Evolutionary conservation across 2,888 invertebrate genomes (phyloP).

Genomic region (Aspidiotus rigidus): DNA sequence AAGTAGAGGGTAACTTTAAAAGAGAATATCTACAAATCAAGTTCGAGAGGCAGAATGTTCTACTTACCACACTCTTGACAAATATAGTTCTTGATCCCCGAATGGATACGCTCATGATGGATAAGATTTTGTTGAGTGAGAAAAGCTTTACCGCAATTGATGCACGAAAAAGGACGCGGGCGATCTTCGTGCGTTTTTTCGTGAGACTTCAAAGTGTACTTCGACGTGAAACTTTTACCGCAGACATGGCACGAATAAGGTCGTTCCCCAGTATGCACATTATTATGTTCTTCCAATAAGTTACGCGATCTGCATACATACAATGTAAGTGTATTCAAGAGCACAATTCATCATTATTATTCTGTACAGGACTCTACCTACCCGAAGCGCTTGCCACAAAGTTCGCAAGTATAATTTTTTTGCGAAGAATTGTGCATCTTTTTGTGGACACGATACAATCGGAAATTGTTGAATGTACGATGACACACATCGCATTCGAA

Average conservation of each 20-base stretch:
- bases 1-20: background rate
- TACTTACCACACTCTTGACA: constrained; percentile 56
- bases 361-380: constrained; percentile 38
- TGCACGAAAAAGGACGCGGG: constrained; percentile 60
- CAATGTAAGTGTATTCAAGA: background rate
- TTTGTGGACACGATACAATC: constrained; percentile 54
- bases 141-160: constrained; percentile 59
- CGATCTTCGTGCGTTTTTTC: constrained; percentile 61
- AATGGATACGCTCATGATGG: constrained; percentile 66
- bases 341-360: background rate
- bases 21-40: background rate
- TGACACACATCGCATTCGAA: constrained; percentile 57
- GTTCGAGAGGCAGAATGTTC: background rate
- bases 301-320: constrained; percentile 52
- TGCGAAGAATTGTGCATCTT: constrained; percentile 55
- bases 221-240: constrained; percentile 65
- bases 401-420: constrained; percentile 55
- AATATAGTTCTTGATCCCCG: constrained; percentile 58
- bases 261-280: constrained; percentile 58
- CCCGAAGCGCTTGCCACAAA: constrained; percentile 59
- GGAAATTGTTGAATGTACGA: constrained; percentile 52
- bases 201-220: constrained; percentile 67
- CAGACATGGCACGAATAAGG: constrained; percentile 60
- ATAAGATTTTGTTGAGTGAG: constrained; percentile 64
- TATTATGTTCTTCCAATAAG: constrained; percentile 61